phyloP scores from a whole-genome alignment of 1,140 invertebrate species.

The honey bee (Apis mellifera) region Amel_HAv3.1 CM009932.2:4566501-4567000 shows the following conservation, averaged over 20 bases:
- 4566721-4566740: conserved; percentile 17
- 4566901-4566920: conserved; percentile 45
- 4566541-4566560: background rate
- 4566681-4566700: conserved; percentile 44
- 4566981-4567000: conserved; percentile 91
- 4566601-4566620: conserved; percentile 88
- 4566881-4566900: background rate
- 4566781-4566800: background rate
- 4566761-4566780: background rate
- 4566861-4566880: background rate
- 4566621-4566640: conserved; percentile 60
- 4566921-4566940: conserved; percentile 84
- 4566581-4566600: conserved; percentile 89
- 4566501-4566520: background rate
- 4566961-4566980: conserved; percentile 92
- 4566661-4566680: conserved; percentile 12
- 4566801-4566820: background rate
- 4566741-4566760: conserved; percentile 7
- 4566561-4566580: conserved; percentile 81
- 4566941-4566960: conserved; percentile 89
- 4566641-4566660: conserved; percentile 19
- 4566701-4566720: background rate
- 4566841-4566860: background rate
- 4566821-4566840: conserved; percentile 4
- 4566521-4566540: background rate